Base-by-base conservation (phyloP, 2,888 invertebrate species). In the Drosophila mulleri region DNA sequence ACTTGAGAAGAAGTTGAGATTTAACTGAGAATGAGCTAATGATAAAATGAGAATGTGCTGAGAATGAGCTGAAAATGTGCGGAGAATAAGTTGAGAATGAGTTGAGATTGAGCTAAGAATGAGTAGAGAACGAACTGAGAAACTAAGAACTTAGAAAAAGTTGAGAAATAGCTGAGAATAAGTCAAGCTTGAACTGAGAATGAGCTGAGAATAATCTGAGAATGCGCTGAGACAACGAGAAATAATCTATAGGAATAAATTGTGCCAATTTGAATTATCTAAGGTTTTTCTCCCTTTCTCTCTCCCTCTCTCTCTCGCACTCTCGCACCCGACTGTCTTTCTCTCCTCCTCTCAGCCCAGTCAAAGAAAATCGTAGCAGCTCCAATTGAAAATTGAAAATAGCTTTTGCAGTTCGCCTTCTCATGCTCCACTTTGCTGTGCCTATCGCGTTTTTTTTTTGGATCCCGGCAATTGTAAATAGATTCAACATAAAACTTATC, bases 351-450 rank as follows among this genome's bases (percentile, higher is more conserved):
- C 44, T 20, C 44, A 12, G 14, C 14, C 14, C 37, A 37, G 1
- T 14, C 37, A 14, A 37, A 14, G 6, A 37, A 37, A 37, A 37
- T 14, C 37, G 37, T 5, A 14, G 2, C 20, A 2, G 14, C 14
- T 37, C 8, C 18, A 20, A 57, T 20, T 35, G 32, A 32, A 14
- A 20, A 20, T 35, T 35, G 54, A 32, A n/a, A 57, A n/a, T 18
- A 16, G 11, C 9, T 32, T 14, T 20, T 32, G 7, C 4, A 35
- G 44, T 14, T 58, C 7, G n/a, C 12, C 50, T 62, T 71, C 75
- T 35, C 75, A 74, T 79, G 82, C 75, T 71, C 79, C 62, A 79
- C 60, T 79, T 79, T 75, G 79, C 67, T 62, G 60, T 61, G 75
- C 45, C 42, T 48, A 81, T 78, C 64, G 42, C 32, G 14, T 16